These are phyloP conservation scores for Microtus oregoni DNA, from an alignment of 2,113 vertebrate genomes.

Conservation along the genomic window DNA sequence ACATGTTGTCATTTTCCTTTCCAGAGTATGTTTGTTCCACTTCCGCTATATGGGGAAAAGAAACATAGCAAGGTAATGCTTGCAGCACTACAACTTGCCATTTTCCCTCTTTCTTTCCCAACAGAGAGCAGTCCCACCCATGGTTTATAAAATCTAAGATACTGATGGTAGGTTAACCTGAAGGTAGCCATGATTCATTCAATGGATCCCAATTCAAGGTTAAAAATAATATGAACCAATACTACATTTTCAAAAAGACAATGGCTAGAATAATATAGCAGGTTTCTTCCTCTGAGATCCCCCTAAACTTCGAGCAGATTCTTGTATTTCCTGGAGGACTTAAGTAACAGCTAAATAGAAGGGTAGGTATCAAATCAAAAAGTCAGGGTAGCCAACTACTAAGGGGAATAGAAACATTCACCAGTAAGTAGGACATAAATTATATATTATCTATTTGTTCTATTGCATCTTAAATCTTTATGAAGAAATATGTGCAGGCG, in stretches of 20 bases:
- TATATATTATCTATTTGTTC: neutral
- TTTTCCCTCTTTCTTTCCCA: constrained; percentile 51
- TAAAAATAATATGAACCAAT: constrained; percentile 20
- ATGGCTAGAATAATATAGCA: neutral
- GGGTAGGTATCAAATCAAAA: constrained; percentile 34
- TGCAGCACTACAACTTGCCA: neutral
- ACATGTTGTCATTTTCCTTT: constrained; percentile 64
- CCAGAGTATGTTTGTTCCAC: constrained; percentile 94
- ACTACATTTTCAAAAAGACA: constrained; percentile 1
- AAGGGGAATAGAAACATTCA: neutral
- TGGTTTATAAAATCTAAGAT: neutral
- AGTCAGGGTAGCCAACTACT: neutral
- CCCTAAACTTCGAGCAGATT: constrained; percentile 8
- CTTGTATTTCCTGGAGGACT: constrained; percentile 38
- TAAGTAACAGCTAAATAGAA: constrained; percentile 25
- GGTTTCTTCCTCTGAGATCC: constrained; percentile 24
- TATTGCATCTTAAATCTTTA: constrained; percentile 24
- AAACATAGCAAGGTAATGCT: constrained; percentile 93
- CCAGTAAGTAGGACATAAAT: neutral
- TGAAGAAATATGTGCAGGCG: too few relatives aligned
- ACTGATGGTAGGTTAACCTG: neutral
- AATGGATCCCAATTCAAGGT: constrained; percentile 19
- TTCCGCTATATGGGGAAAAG: constrained; percentile 96
- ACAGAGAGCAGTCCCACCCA: constrained; percentile 56
- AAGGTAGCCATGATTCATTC: neutral